Evolutionary conservation across 2,888 invertebrate species (phyloP).

Genomic region (Ochropacha duplaris): DNA sequence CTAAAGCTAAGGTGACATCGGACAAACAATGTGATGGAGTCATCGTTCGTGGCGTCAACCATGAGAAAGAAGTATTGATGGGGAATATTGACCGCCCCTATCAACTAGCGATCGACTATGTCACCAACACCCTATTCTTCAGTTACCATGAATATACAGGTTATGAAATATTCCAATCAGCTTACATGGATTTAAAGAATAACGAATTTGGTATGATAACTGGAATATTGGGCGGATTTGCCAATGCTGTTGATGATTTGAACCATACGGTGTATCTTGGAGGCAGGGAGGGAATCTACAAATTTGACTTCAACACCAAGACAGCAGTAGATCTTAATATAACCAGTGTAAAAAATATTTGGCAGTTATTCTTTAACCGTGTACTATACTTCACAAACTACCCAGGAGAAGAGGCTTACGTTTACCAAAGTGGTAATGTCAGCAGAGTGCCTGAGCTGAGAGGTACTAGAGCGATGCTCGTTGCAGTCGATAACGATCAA

Average conservation of each 20-base stretch:
- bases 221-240: conserved; percentile 40
- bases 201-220: conserved; percentile 31
- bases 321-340: conserved; percentile 24
- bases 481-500: not conserved
- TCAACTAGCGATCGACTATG: conserved; percentile 45
- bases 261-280: conserved; percentile 43
- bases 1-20: not conserved
- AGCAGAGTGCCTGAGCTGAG: not conserved
- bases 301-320: conserved; percentile 36
- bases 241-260: conserved; percentile 39
- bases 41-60: not conserved
- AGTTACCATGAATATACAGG: conserved; percentile 27
- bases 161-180: conserved; percentile 32
- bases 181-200: conserved; percentile 39
- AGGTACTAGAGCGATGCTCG: not conserved
- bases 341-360: conserved; percentile 35
- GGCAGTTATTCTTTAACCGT: conserved; percentile 50
- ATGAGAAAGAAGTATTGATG: conserved; percentile 25
- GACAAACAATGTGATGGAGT: not conserved
- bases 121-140: conserved; percentile 44
- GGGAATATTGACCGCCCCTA: conserved; percentile 34
- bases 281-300: conserved; percentile 42
- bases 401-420: not conserved
- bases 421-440: not conserved
- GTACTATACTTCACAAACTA: conserved; percentile 41